Conservation (phyloP, 2,888 invertebrate genomes). For the Bursaphelenchus okinawaensis region DNA sequence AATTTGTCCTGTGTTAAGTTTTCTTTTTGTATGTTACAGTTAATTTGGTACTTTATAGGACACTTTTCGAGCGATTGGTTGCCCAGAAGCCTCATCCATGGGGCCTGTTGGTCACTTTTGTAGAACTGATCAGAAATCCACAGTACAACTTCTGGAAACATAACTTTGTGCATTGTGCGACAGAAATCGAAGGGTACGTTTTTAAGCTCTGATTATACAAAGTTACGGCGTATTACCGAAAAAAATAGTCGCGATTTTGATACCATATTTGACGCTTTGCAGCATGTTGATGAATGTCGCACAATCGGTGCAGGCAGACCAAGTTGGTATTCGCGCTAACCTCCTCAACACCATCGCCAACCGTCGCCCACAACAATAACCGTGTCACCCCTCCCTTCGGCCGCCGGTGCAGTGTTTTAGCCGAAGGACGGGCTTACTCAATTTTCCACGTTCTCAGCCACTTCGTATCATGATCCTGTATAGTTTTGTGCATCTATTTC, state of each 20-base stretch:
- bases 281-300: neutral
- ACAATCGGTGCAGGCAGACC: neutral
- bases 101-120: constrained; percentile 96
- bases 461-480: neutral
- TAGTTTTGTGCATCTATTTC: neutral
- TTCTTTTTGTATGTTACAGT: constrained; percentile 11
- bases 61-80: constrained; percentile 88
- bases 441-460: neutral
- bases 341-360: neutral
- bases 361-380: neutral
- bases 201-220: too few species aligned
- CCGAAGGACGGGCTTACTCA: neutral
- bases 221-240: too few species aligned
- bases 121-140: constrained; percentile 96
- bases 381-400: neutral
- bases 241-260: too few species aligned
- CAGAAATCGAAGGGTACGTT: constrained; percentile 75
- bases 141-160: constrained; percentile 98
- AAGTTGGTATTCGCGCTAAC: neutral
- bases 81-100: constrained; percentile 98
- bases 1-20: constrained; percentile 5
- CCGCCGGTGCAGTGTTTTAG: neutral
- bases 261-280: neutral
- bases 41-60: constrained; percentile 60
- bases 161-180: constrained; percentile 97